Percentiles rank a stretch among this genome's conserved stretches.
Evolutionary conservation across 2,888 invertebrate genomes (phyloP).

Genomic region (Leucoptera coffeella): DNA sequence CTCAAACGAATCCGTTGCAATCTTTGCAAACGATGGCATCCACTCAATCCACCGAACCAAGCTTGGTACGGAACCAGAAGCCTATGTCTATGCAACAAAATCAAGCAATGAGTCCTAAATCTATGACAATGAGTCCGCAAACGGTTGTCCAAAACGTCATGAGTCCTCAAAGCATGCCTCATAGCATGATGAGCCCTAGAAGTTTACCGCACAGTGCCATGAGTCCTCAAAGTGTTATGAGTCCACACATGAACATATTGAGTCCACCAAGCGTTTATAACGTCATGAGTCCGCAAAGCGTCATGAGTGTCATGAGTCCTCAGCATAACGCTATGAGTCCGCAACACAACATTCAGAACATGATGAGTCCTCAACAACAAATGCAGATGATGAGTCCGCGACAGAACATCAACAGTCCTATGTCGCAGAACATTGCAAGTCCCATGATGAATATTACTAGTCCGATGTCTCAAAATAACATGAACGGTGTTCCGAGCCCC

Average conservation of each 20-base stretch:
- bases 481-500: slow-evolving; percentile 34
- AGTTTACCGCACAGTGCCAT: slow-evolving; percentile 39
- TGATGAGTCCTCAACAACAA: slow-evolving; percentile 32
- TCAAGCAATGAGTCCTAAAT: slow-evolving; percentile 23
- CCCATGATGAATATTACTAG: slow-evolving; percentile 29
- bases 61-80: slow-evolving; percentile 32
- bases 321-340: slow-evolving; percentile 44
- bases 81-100: slow-evolving; percentile 11
- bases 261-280: slow-evolving; percentile 37
- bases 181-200: slow-evolving; percentile 40
- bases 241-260: slow-evolving; percentile 35
- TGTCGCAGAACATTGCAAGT: slow-evolving; percentile 29
- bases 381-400: slow-evolving; percentile 42
- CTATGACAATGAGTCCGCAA: slow-evolving; percentile 24
- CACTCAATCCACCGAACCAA: slow-evolving; percentile 29
- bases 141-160: slow-evolving; percentile 19
- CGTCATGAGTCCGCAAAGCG: slow-evolving; percentile 43
- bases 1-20: slow-evolving; percentile 24
- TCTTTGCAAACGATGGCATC: slow-evolving; percentile 38
- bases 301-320: slow-evolving; percentile 45
- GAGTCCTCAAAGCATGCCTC: slow-evolving; percentile 32
- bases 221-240: slow-evolving; percentile 42
- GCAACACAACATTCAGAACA: slow-evolving; percentile 36
- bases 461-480: slow-evolving; percentile 26
- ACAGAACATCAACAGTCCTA: slow-evolving; percentile 23